phyloP scores from a whole-genome alignment of 2,113 vertebrate species.

The Vulpes vulpes region DNA sequence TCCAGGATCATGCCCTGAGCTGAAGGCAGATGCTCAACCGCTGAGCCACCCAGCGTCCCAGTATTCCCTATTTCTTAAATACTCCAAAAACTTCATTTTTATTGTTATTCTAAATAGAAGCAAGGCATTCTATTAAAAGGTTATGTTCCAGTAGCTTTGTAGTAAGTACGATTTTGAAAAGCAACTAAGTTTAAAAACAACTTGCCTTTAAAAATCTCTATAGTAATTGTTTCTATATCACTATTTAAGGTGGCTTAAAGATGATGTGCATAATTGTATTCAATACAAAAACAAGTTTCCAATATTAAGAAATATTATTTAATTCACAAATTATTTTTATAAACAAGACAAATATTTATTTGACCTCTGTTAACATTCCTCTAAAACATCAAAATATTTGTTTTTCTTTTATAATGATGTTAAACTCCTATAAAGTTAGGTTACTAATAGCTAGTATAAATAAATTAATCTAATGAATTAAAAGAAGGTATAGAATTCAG shows the following conservation, averaged over 20 bases:
- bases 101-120: slow-evolving; percentile 52
- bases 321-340: slow-evolving; percentile 57
- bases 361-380: slow-evolving; percentile 2
- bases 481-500: slow-evolving; percentile 31
- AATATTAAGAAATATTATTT: slow-evolving; percentile 31
- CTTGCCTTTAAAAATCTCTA: slow-evolving; percentile 40
- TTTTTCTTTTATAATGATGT: background rate
- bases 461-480: slow-evolving; percentile 53
- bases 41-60: too few species aligned
- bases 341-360: slow-evolving; percentile 31
- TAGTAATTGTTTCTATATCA: slow-evolving; percentile 42
- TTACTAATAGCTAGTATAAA: slow-evolving; percentile 51
- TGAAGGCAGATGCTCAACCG: too few species aligned
- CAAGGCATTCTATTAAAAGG: slow-evolving; percentile 45
- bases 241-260: slow-evolving; percentile 6
- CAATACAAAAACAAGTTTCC: slow-evolving; percentile 29
- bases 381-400: slow-evolving; percentile 34
- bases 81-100: slow-evolving; percentile 49
- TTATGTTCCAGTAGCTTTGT: slow-evolving; percentile 28
- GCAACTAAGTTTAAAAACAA: background rate
- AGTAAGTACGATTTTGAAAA: slow-evolving; percentile 17
- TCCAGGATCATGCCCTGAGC: too few species aligned
- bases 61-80: slow-evolving; percentile 33
- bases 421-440: slow-evolving; percentile 43
- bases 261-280: slow-evolving; percentile 37